Conservation (phyloP, 1,140 invertebrate species). For the Pogonomyrmex barbatus region DNA sequence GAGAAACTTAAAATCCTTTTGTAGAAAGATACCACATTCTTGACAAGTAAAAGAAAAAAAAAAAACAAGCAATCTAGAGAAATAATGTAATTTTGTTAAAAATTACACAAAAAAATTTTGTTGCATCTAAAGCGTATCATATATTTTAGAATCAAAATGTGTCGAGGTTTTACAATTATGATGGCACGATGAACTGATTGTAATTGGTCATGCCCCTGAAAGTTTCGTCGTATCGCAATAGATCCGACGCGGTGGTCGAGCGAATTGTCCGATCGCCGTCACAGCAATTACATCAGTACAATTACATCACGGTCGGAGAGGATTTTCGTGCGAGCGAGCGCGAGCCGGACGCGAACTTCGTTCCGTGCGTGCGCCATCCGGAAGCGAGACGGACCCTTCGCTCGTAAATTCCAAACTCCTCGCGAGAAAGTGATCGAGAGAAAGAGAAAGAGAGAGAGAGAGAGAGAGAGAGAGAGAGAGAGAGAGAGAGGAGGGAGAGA, state of each 20-base stretch:
- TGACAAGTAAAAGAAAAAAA: background rate
- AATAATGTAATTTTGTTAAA: background rate
- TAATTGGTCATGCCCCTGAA: constrained; percentile 27
- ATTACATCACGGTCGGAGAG: constrained; percentile 47
- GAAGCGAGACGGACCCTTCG: constrained; percentile 57
- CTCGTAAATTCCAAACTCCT: constrained; percentile 43
- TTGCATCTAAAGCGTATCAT: background rate
- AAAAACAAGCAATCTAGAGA: background rate
- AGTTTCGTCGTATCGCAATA: background rate
- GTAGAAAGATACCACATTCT: background rate
- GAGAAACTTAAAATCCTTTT: constrained; percentile 3
- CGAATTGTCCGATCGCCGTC: constrained; percentile 43
- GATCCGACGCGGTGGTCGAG: constrained; percentile 2
- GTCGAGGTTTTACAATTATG: background rate
- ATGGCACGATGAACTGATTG: background rate
- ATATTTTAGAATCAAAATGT: background rate
- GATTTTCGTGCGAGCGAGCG: constrained; percentile 71
- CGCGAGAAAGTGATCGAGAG: constrained; percentile 58
- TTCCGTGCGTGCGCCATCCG: constrained; percentile 68
- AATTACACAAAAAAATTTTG: background rate
- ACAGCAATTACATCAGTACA: constrained; percentile 46
- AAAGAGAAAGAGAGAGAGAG: background rate
- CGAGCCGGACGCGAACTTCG: constrained; percentile 69
- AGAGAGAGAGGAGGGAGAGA: no score
- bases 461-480: no score